Evolutionary conservation across 2,888 invertebrate genomes (phyloP).

Genomic region (Aphrophora alni): DNA sequence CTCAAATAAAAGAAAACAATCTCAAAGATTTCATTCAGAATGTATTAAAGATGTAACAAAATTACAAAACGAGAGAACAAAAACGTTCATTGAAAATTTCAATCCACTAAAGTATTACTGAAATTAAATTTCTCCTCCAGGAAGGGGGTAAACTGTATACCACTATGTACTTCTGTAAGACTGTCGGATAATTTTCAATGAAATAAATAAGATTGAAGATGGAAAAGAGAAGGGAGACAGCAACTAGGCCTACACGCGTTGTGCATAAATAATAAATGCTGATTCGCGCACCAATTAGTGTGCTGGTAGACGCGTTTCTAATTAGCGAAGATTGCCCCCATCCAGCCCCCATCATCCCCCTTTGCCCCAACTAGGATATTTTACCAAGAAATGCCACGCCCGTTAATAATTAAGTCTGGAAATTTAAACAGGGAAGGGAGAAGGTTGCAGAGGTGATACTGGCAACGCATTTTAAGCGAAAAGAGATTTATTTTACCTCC

Average conservation of each 20-base stretch:
- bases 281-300: slow-evolving; percentile 37
- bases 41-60: too few relatives aligned
- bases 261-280: slow-evolving; percentile 42
- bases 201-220: slow-evolving; percentile 30
- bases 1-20: too few relatives aligned
- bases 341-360: not conserved
- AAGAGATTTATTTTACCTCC: slow-evolving; percentile 39
- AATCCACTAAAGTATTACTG: not conserved
- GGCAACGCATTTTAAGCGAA: slow-evolving; percentile 31
- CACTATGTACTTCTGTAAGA: not conserved
- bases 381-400: slow-evolving; percentile 32
- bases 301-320: slow-evolving; percentile 36
- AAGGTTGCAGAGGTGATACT: slow-evolving; percentile 25
- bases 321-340: slow-evolving; percentile 36
- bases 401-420: slow-evolving; percentile 40
- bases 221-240: slow-evolving; percentile 20
- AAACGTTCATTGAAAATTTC: not conserved
- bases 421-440: slow-evolving; percentile 30
- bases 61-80: too few relatives aligned
- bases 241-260: slow-evolving; percentile 33
- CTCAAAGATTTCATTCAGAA: too few relatives aligned
- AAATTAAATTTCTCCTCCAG: not conserved
- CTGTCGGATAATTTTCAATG: slow-evolving; percentile 19
- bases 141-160: not conserved
- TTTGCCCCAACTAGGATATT: slow-evolving; percentile 11